These are phyloP conservation scores for Geococcyx californianus DNA, from an alignment of 2,113 vertebrate species.

Conservation along the genomic window DNA sequence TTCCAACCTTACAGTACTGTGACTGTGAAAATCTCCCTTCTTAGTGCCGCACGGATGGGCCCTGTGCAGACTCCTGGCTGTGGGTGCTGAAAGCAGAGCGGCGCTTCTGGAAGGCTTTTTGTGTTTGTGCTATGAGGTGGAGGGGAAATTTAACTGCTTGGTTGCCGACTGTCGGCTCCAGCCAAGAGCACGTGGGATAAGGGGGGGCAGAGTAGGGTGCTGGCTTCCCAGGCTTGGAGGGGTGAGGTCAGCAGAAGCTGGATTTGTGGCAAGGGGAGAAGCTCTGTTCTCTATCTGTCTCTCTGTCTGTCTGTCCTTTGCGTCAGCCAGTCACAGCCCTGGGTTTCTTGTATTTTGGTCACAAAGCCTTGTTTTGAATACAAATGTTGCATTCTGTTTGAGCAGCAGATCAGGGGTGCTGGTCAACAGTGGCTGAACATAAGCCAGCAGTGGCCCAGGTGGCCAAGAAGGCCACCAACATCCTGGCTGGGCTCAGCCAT, in stretches of 20 bases:
- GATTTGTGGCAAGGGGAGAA: not conserved
- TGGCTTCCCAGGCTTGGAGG: not conserved
- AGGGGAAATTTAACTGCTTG: not conserved
- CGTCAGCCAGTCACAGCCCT: not conserved
- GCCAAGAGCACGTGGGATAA: rapidly evolving
- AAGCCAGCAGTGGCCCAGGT: too few species aligned
- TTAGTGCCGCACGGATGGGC: rapidly evolving
- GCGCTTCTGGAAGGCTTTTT: not conserved
- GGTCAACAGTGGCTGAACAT: too few species aligned
- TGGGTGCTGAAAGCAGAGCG: rapidly evolving
- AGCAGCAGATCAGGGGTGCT: too few species aligned
- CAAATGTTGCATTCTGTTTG: not conserved
- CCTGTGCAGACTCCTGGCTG: not conserved
- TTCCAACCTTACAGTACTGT: too few species aligned
- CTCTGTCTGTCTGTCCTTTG: not conserved
- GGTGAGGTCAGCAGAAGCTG: not conserved
- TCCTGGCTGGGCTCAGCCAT: too few species aligned
- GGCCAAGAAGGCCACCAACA: too few species aligned
- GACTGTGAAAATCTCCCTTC: too few species aligned
- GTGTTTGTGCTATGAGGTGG: not conserved
- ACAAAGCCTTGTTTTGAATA: not conserved
- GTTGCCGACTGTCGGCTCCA: not conserved
- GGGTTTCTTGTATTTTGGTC: not conserved
- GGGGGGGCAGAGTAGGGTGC: not conserved
- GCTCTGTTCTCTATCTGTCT: not conserved